Evolutionary conservation across 2,888 invertebrate species (phyloP).

Genomic region (Metalampra italica): DNA sequence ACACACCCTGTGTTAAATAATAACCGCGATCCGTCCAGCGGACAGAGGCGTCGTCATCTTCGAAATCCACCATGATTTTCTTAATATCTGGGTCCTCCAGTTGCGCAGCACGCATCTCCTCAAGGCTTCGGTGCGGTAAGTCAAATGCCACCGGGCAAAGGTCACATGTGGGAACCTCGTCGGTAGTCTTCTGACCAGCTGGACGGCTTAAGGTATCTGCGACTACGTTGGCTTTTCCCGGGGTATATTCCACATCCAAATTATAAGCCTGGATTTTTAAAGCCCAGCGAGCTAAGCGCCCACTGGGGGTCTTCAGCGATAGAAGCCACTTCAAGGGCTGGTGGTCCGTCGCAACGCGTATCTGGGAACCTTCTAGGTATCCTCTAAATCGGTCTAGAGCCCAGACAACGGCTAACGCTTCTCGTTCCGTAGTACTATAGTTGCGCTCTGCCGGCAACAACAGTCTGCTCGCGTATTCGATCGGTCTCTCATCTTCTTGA

Average conservation of each 20-base stretch:
- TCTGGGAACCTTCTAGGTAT: constrained; percentile 39
- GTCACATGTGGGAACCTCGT: background rate
- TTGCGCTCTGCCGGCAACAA: constrained; percentile 29
- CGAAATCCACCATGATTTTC: background rate
- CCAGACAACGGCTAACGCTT: constrained; percentile 38
- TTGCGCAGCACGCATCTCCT: background rate
- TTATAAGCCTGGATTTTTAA: constrained; percentile 38
- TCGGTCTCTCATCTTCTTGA: constrained; percentile 15
- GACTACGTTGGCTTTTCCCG: constrained; percentile 22
- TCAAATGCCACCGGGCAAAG: background rate
- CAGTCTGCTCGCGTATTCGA: constrained; percentile 21
- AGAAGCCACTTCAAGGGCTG: constrained; percentile 51
- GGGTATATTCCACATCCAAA: constrained; percentile 36
- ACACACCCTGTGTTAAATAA: too few relatives aligned
- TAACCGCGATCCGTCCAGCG: too few relatives aligned
- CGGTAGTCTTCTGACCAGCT: background rate
- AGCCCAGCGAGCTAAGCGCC: constrained; percentile 52
- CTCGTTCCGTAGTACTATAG: constrained; percentile 38
- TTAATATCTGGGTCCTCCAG: background rate
- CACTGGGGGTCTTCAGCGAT: constrained; percentile 39
- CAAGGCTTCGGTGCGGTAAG: constrained; percentile 12
- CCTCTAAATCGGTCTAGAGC: constrained; percentile 41
- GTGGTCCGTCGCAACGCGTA: constrained; percentile 44
- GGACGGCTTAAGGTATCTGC: background rate
- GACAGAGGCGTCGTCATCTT: background rate